Evolutionary conservation across 1,140 invertebrate species (phyloP), one percentile per base, ranked within the genome.

Genomic region (Caerostris darwini): DNA sequence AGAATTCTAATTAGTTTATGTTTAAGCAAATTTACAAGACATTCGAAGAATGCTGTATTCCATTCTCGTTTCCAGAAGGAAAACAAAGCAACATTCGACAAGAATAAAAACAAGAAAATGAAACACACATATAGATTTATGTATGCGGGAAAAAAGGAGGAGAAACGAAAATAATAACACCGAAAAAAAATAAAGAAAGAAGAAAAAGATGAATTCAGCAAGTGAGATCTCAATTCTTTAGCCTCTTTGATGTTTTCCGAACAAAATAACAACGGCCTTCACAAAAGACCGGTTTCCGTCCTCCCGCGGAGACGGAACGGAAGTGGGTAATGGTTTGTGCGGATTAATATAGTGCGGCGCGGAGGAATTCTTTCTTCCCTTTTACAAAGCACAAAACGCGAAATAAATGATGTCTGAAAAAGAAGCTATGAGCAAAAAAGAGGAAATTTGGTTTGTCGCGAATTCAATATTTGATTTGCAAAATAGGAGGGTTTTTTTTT

Each of bases 341-440:
- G 92, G 92, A 93, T 93, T 93, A 93, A 93, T 93, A 93, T 93
- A 93, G 92, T 93, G 92, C 92, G 82, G 92, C 19, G 92, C 90
- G 90, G 90, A 93, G 82, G 92, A 64, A 87, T 93, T 71, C 67
- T 58, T 92, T 92, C 77, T 91, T 91, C 64, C 8, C 50, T 92
- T 92, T 93, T 87, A 71, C 82, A n/a, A 93, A 87, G 92, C 92
- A 93, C 92, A 93, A 93, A 93, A 93, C 92, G 92, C 92, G 92
- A 93, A 93, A 93, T 93, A 93, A 93, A 93, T 93, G 92, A 93
- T 93, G 92, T 93, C 92, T 93, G 92, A 87, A 93, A 93, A 93
- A 93, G 67, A 77, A 59, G 71, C 53, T 34, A 87, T 57, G 19
- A 59, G 19, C n/a, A 91, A 93, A 93, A 87, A 58, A 77, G 56